Percentiles rank a stretch among this genome's conserved stretches.
phyloP scores from a whole-genome alignment of 1,140 invertebrate species.

The Choristoneura fumiferana region DNA sequence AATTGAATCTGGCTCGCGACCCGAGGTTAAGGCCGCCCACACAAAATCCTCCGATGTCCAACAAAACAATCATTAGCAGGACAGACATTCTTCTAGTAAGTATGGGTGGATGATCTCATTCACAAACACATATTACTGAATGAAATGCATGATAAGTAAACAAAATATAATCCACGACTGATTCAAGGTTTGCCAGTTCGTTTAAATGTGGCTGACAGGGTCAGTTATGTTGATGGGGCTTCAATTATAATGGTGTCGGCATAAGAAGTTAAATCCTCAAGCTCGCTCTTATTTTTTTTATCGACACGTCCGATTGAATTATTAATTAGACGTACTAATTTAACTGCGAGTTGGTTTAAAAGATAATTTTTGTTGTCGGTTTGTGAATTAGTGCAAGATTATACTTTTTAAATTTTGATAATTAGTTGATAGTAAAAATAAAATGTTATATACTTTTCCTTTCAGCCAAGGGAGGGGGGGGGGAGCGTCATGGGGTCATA shows the following conservation, averaged over 20 bases:
- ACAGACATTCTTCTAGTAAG: too few species aligned
- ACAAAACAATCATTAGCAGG: too few species aligned
- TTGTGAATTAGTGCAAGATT: too few species aligned
- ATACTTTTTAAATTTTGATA: too few species aligned
- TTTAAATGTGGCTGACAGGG: background rate
- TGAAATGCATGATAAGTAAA: background rate
- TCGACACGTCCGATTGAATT: background rate
- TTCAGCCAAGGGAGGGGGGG: too few species aligned
- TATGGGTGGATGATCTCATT: constrained; percentile 1
- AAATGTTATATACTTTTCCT: too few species aligned
- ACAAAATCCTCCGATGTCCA: too few species aligned
- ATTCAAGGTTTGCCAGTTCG: constrained; percentile 7
- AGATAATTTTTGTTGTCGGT: too few species aligned
- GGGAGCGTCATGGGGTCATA: too few species aligned
- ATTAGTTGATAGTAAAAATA: too few species aligned
- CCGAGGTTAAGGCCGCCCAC: too few species aligned
- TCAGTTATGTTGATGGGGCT: constrained; percentile 4
- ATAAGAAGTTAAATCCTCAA: background rate
- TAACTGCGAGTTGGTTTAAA: background rate
- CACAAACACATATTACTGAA: background rate
- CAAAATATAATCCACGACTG: constrained; percentile 1
- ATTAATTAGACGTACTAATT: background rate
- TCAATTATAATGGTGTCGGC: background rate
- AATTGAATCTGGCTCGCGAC: too few species aligned
- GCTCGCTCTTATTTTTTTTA: background rate